Conservation (phyloP, 2,888 invertebrate genomes). For the Chloroclystis v-ata region DNA sequence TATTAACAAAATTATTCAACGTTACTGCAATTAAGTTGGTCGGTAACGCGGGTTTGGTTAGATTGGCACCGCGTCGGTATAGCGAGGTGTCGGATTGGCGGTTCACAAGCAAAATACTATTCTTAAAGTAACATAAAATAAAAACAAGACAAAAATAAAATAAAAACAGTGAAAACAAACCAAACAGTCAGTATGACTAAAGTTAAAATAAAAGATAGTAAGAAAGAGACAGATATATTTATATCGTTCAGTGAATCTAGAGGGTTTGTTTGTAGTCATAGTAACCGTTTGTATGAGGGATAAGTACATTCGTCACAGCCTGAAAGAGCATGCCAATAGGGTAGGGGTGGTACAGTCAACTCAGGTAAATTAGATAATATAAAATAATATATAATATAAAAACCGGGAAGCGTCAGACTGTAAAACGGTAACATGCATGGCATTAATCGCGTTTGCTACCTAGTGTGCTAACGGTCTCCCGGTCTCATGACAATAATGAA, state of each 20-base stretch:
- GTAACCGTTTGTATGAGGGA: conserved; percentile 74
- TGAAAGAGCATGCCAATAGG: conserved; percentile 72
- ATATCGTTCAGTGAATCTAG: conserved; percentile 61
- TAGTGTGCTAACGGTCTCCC: conserved; percentile 43
- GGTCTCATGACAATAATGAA: conserved; percentile 58
- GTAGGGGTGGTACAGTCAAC: conserved; percentile 58
- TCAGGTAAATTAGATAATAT: conserved; percentile 43
- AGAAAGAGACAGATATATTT: conserved; percentile 72
- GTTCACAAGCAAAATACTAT: conserved; percentile 75
- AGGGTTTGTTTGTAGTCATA: conserved; percentile 56
- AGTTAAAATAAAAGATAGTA: conserved; percentile 69
- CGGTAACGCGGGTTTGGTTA: conserved; percentile 63
- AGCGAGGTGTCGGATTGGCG: conserved; percentile 73
- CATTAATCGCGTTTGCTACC: conserved; percentile 38
- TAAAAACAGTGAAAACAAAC: conserved; percentile 56
- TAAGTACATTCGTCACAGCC: conserved; percentile 75
- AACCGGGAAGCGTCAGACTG: conserved; percentile 68
- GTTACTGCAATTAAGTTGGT: conserved; percentile 60
- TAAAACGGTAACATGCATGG: conserved; percentile 62
- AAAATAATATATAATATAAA: conserved; percentile 35
- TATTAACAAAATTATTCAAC: conserved; percentile 45
- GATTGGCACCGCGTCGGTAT: conserved; percentile 51
- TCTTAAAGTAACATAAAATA: conserved; percentile 53
- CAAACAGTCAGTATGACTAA: conserved; percentile 79
- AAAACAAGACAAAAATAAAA: conserved; percentile 44